A percentile compares a stretch with the other conserved stretches of the same genome.
These are phyloP conservation scores for Craseonycteris thonglongyai DNA, from an alignment of 2,113 vertebrate genomes.

Conservation along the genomic window DNA sequence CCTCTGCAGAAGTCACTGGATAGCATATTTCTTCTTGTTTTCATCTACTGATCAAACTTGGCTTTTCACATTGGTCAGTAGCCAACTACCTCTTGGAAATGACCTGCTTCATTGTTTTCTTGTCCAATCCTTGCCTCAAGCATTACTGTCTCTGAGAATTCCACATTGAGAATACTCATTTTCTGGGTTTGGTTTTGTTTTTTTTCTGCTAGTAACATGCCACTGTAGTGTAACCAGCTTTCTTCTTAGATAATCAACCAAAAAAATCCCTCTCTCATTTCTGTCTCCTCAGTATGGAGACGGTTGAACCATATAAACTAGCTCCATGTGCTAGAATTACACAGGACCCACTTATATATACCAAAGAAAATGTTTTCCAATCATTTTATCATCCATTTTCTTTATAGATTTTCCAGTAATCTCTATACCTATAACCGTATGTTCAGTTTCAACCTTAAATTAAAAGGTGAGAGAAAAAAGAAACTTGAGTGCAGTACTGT, in stretches of 20 bases:
- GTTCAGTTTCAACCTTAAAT: neutral
- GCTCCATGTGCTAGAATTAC: neutral
- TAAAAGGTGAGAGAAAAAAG: neutral
- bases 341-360: neutral
- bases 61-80: conserved; percentile 19
- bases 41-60: neutral
- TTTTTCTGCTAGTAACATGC: neutral
- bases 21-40: neutral
- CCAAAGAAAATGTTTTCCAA: neutral
- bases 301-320: neutral
- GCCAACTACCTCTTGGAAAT: conserved; percentile 26
- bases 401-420: neutral
- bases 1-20: neutral
- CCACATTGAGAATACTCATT: neutral
- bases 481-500: neutral
- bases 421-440: neutral
- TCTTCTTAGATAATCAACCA: neutral
- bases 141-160: neutral
- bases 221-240: neutral
- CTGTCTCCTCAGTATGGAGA: neutral
- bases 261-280: neutral
- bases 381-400: neutral
- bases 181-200: neutral
- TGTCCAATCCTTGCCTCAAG: conserved; percentile 15
- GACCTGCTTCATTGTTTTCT: conserved; percentile 12